Conservation (phyloP, 2,797 vertebrate species). For the Scolopax bukidnonensis region DNA sequence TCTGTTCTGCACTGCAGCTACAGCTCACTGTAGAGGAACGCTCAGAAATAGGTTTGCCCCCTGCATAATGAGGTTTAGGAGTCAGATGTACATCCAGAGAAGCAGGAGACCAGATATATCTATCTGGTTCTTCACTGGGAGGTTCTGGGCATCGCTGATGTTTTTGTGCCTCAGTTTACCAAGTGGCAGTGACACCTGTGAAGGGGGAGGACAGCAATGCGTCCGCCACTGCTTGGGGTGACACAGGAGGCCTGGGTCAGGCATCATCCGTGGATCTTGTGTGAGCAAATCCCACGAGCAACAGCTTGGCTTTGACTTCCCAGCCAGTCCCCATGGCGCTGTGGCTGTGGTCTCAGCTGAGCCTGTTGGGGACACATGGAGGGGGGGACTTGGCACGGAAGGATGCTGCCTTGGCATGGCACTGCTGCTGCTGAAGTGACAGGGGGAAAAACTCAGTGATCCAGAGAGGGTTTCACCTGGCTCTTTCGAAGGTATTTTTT, state of each 20-base stretch:
- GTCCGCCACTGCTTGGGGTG: not conserved
- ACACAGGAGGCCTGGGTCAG: not conserved
- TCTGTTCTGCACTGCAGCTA: not conserved
- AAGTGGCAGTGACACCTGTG: rapidly evolving
- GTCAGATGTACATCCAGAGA: not conserved
- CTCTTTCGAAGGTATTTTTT: not conserved
- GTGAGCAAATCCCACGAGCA: not conserved
- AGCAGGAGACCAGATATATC: not conserved
- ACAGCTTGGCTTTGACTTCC: not conserved
- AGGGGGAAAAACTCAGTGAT: not conserved
- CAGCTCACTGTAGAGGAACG: rapidly evolving
- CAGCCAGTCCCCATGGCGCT: rapidly evolving
- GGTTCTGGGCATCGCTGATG: not conserved
- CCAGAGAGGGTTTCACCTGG: not conserved
- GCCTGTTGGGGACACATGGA: not conserved
- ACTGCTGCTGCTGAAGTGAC: not conserved
- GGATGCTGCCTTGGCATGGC: not conserved
- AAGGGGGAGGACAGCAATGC: not conserved
- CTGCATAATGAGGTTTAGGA: not conserved
- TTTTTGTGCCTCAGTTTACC: not conserved
- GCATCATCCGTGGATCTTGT: not conserved
- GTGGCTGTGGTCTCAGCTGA: not conserved
- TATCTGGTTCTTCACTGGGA: not conserved
- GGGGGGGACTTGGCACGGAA: not conserved
- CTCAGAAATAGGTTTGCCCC: not conserved